Percentiles rank a stretch among this genome's conserved stretches.
Conservation (phyloP, 2,113 vertebrate genomes). For the Mirounga angustirostris region DNA sequence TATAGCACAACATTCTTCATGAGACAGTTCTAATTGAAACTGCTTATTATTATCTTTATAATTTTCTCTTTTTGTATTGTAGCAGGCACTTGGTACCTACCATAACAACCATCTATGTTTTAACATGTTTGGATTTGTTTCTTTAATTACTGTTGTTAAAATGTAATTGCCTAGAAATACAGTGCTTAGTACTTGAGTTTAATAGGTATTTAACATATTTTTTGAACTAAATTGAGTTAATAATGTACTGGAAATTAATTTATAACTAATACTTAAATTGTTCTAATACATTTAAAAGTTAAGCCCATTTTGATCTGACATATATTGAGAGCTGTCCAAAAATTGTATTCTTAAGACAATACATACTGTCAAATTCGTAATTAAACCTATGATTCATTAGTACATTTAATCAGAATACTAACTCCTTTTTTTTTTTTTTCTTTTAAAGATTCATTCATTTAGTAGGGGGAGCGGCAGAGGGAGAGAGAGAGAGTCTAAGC, state of each 20-base stretch:
- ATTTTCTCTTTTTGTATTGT: neutral
- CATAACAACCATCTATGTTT: constrained; percentile 29
- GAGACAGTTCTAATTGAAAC: neutral
- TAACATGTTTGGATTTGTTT: neutral
- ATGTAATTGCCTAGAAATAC: constrained; percentile 49
- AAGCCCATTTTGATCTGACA: constrained; percentile 53
- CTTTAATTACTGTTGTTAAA: constrained; percentile 4
- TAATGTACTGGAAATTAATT: constrained; percentile 5
- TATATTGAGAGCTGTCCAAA: constrained; percentile 2
- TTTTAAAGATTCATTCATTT: neutral
- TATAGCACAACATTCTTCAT: neutral
- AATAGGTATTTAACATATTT: neutral
- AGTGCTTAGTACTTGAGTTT: neutral
- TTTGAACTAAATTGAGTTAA: constrained; percentile 48
- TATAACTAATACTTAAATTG: constrained; percentile 9
- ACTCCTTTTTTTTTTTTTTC: neutral
- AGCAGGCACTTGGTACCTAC: neutral
- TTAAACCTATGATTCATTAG: neutral
- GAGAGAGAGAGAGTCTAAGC: neutral
- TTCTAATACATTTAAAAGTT: constrained; percentile 9
- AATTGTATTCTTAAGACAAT: constrained; percentile 4
- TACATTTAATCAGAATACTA: constrained; percentile 45
- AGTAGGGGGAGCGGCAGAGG: neutral
- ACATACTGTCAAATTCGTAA: constrained; percentile 10
- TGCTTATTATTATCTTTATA: neutral